Base-by-base conservation (phyloP, 2,113 vertebrate species). In the Falco punctatus region DNA sequence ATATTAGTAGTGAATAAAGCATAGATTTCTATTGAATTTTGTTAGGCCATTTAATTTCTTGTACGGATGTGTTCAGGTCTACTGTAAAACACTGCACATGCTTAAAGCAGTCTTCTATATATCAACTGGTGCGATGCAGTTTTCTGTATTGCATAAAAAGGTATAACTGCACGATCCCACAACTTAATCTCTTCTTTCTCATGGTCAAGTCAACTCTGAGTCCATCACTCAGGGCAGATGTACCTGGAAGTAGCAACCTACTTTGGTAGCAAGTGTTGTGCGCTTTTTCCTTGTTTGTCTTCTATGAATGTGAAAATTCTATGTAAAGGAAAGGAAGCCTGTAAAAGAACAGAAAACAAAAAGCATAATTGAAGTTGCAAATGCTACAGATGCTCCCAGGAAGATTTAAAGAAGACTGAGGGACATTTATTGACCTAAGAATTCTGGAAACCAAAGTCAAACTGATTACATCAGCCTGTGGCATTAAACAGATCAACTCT, bases 381-480 rank as follows among this genome's bases (percentile, higher is more conserved):
- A 57, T 48, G 24, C 24, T 81, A 19, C 28, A 66, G 13, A 6
- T 74, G 21, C 7, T 85, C 15, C 44, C 23, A 77, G 58, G 48
- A 92, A 71, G 69, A 52, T 15, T 57, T 64, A 48, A 62, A 58
- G 44, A 90, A 95, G 74, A 64, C 13, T 61, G 24, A 82, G 18
- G 14, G 30, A 65, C 35, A 92, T 90, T 5, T 81, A 86, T 90
- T 88, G 54, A 91, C 66, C 12, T 67, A 78, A 88, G 12, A 15
- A 35, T 92, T 94, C 85, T 86, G 57, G 44, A 90, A 95, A 82
- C 16, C n/a, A 23, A 73, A 73, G n/a, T 80, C 54, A 91, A 77
- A 64, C 32, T 46, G 24, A 66, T 35, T 86, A 27, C 13, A 51
- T 61, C 65, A 67, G 27, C n/a, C 24, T 78, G 49, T 40, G 20